phyloP scores from a whole-genome alignment of 2,888 invertebrate species.

The Bibio marci region DNA sequence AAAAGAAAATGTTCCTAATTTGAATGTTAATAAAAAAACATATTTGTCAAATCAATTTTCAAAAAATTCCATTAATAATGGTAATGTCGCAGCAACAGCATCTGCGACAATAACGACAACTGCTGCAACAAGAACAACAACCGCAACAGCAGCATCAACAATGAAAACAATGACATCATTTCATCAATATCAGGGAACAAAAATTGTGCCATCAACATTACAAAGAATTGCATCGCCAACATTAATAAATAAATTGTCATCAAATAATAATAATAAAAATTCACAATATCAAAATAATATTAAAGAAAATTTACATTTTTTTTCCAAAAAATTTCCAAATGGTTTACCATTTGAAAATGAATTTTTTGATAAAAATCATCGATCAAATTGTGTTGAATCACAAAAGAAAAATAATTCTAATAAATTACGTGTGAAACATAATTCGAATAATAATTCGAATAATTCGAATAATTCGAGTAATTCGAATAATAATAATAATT shows the following conservation, averaged over 20 bases:
- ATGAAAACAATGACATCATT: no score
- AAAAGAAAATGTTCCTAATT: constrained; percentile 24
- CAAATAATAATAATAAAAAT: neutral
- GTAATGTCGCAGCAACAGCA: constrained; percentile 2
- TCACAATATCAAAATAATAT: neutral
- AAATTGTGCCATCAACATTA: neutral
- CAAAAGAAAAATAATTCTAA: no score
- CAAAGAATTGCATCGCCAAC: neutral
- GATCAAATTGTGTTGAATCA: constrained; percentile 1
- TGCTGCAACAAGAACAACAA: neutral
- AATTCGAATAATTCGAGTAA: constrained; percentile 4
- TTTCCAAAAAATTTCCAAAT: constrained; percentile 27
- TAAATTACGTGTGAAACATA: neutral
- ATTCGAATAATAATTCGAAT: constrained; percentile 2
- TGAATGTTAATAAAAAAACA: constrained; percentile 5
- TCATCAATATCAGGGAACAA: no score
- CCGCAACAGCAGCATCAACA: neutral
- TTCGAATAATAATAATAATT: constrained; percentile 7
- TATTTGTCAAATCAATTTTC: neutral
- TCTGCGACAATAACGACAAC: neutral
- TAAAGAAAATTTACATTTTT: constrained; percentile 15
- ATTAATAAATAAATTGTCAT: neutral
- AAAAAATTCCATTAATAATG: no score
- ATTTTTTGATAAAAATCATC: constrained; percentile 14
- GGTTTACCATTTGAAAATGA: constrained; percentile 29